Base-by-base conservation (phyloP, 2,113 vertebrate species). In the Entomyzon cyanotis region DNA sequence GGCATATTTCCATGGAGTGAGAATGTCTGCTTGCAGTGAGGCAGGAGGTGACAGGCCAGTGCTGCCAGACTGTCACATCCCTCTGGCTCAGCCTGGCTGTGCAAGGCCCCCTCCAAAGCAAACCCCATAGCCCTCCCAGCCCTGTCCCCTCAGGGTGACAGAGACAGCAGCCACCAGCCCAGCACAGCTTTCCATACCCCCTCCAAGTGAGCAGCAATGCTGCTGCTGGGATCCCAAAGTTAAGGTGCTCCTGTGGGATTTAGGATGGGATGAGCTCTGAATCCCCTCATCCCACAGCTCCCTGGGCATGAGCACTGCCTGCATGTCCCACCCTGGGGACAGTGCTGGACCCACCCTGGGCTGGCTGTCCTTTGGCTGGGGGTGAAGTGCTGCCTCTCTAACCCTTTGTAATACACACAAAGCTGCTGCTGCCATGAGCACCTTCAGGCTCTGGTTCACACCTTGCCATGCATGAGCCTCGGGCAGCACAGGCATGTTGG, bases 1-100 rank as follows among this genome's bases (percentile, higher is more conserved):
- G 89, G 96, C 96, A 97, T 97, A 96, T 97, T 97, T 97, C 97
- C 97, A 97, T 97, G 33, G 3, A 94, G 88, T 3, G 27, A 58
- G 93, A 90, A 91, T 84, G 74, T 50, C 91, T 89, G 87, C 46
- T 60, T 24, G 49, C 53, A 82, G 87, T 0, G 5, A 81, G 87
- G 64, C 84, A 71, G 91, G 87, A 82, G 94, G 90, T 97, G 94
- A 94, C 92, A 87, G 89, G 62, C 71, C 93, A 87, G 70, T 1
- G 5, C 90, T 89, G 77, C 81, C 58, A 73, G 70, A 1, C 46
- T 0, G 0, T 70, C 65, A 55, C 1, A 3, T 44, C 94, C 30
- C 44, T 49, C 44, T 12, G 30, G 41, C 68, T 79, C 88, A 86
- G 74, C 85, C 58, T 62, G 59, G 25, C 53, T 5, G 0, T 9